phyloP scores from a whole-genome alignment of 2,888 invertebrate genomes.

The Melinaea marsaeus region DNA sequence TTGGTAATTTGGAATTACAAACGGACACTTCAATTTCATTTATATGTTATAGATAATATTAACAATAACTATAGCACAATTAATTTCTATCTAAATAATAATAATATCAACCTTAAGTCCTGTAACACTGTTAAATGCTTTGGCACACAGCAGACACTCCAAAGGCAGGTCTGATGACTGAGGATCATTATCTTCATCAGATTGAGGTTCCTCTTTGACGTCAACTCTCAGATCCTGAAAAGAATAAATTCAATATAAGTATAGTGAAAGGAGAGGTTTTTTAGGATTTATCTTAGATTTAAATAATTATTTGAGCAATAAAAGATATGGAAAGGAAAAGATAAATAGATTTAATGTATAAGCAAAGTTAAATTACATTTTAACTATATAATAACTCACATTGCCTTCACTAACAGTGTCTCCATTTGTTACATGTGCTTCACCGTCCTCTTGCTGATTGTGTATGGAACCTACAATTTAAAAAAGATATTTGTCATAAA shows the following conservation, averaged over 20 bases:
- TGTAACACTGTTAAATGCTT: conserved; percentile 53
- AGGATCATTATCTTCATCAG: conserved; percentile 48
- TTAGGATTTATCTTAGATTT: no score
- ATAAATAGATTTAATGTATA: background rate
- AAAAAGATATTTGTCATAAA: no score
- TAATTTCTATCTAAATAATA: background rate
- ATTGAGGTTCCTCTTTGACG: conserved; percentile 56
- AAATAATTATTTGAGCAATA: no score
- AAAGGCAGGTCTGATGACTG: conserved; percentile 46
- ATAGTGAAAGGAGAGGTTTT: no score
- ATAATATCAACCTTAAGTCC: conserved; percentile 57
- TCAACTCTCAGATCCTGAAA: conserved; percentile 39
- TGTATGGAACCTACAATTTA: no score
- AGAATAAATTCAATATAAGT: background rate
- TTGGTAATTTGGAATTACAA: no score
- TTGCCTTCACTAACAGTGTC: conserved; percentile 11
- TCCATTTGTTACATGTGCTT: conserved; percentile 26
- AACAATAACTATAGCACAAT: background rate
- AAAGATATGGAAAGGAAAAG: no score
- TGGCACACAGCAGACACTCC: conserved; percentile 62
- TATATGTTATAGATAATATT: background rate
- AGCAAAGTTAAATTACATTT: background rate
- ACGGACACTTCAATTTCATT: no score
- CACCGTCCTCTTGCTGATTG: conserved; percentile 25
- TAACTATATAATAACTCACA: conserved; percentile 13